phyloP scores from a whole-genome alignment of 2,888 invertebrate species.

The Mystacides longicornis region DNA sequence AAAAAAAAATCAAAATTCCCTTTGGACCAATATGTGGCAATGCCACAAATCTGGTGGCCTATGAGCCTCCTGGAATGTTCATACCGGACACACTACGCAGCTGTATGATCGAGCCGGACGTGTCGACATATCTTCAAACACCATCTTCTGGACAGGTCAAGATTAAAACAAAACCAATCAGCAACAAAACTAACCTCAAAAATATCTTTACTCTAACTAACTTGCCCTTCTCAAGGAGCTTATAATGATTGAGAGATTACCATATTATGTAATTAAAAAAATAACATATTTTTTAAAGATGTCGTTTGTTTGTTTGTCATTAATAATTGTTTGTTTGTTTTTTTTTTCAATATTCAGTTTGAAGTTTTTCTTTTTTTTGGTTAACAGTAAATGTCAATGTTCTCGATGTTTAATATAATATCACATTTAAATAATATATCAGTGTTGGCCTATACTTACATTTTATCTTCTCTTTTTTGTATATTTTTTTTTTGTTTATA shows the following conservation, averaged over 20 bases:
- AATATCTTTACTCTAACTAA: conserved; percentile 9
- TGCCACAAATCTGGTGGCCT: conserved; percentile 5
- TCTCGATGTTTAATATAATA: background rate
- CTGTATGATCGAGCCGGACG: conserved; percentile 95
- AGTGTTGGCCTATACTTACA: background rate
- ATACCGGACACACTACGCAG: conserved; percentile 88
- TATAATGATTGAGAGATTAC: conserved; percentile 9
- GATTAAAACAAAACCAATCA: conserved; percentile 31
- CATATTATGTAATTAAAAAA: conserved; percentile 37
- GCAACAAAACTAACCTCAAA: conserved; percentile 14
- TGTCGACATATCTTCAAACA: conserved; percentile 89
- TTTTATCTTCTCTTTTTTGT: background rate
- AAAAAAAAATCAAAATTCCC: conserved; percentile 3
- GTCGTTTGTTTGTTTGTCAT: conserved; percentile 1
- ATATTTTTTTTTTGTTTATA: background rate
- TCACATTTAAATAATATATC: background rate
- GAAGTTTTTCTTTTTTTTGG: background rate
- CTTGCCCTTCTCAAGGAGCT: background rate
- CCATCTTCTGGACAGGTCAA: conserved; percentile 88
- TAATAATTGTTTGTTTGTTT: background rate
- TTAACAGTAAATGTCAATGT: conserved; percentile 2
- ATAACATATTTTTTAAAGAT: background rate
- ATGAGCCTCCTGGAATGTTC: conserved; percentile 61
- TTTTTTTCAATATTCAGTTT: background rate
- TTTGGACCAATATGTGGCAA: conserved; percentile 9